Conservation (phyloP, 2,113 vertebrate species). For the Halichoeres trimaculatus region DNA sequence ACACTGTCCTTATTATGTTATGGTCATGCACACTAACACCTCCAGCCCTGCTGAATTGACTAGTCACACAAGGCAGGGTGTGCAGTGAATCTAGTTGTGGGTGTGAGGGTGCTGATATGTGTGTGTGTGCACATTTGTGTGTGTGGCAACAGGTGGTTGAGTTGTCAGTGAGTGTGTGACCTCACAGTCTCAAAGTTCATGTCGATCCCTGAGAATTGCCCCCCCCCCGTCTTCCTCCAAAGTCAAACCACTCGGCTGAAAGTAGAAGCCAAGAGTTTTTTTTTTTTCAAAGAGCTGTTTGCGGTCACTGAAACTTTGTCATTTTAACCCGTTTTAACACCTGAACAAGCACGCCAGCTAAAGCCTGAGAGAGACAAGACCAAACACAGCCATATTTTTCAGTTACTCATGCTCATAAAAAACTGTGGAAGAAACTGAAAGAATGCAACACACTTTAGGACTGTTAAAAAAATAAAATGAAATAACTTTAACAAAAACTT, state of each 20-base stretch:
- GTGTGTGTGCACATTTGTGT: slow-evolving; percentile 27
- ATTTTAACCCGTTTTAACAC: slow-evolving; percentile 11
- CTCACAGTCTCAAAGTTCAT: slow-evolving; percentile 72
- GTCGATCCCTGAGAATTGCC: slow-evolving; percentile 56
- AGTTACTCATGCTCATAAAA: neutral
- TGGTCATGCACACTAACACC: slow-evolving; percentile 32
- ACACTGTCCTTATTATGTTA: slow-evolving; percentile 9
- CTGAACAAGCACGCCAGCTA: neutral
- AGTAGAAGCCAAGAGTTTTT: neutral
- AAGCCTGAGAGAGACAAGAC: slow-evolving; percentile 3
- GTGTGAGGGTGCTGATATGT: slow-evolving; percentile 47
- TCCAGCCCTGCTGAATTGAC: slow-evolving; percentile 21
- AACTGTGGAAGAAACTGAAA: neutral
- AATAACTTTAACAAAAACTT: too few relatives aligned
- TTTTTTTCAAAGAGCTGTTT: neutral
- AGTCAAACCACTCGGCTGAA: slow-evolving; percentile 28
- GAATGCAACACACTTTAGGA: neutral
- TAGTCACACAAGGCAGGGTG: slow-evolving; percentile 48
- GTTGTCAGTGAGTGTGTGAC: slow-evolving; percentile 69
- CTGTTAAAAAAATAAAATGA: too few relatives aligned
- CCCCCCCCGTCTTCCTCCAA: neutral
- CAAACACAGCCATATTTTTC: neutral
- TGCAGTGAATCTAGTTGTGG: slow-evolving; percentile 32
- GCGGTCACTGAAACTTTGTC: slow-evolving; percentile 6
- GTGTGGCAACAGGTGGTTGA: slow-evolving; percentile 68